Percentiles rank a stretch among this genome's conserved stretches.
Evolutionary conservation across 2,113 vertebrate genomes (phyloP).

Genomic region (Lipophrys pholis): DNA sequence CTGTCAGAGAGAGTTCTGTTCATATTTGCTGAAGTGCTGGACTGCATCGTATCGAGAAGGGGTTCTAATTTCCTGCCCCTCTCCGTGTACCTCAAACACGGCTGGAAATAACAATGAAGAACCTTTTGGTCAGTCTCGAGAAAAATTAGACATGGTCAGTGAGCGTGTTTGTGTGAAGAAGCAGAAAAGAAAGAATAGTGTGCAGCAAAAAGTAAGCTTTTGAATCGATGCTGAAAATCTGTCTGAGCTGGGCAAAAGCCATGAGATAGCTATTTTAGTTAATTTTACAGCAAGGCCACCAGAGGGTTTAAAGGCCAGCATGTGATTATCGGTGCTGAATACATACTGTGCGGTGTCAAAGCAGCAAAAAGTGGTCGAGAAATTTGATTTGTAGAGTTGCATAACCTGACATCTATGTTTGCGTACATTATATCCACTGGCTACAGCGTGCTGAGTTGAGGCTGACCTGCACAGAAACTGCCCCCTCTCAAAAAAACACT

Average conservation of each 20-base stretch:
- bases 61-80: no score
- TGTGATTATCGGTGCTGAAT: conserved; percentile 8
- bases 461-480: conserved; percentile 66
- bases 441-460: conserved; percentile 38
- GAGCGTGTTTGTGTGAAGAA: neutral
- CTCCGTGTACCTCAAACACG: no score
- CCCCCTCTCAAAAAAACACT: conserved; percentile 50
- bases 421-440: conserved; percentile 44
- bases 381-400: conserved; percentile 20
- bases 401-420: conserved; percentile 31
- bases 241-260: conserved; percentile 23
- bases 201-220: neutral
- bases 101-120: no score
- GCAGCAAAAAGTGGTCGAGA: conserved; percentile 16
- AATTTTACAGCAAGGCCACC: conserved; percentile 26
- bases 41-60: no score
- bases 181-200: neutral
- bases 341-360: neutral
- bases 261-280: conserved; percentile 30
- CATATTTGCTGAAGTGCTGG: no score
- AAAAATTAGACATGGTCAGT: no score
- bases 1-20: no score
- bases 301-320: conserved; percentile 14
- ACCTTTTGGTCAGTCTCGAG: no score
- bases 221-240: conserved; percentile 10